Base-by-base conservation (phyloP, 2,797 vertebrate genomes). In the Sebastes goodei region DNA sequence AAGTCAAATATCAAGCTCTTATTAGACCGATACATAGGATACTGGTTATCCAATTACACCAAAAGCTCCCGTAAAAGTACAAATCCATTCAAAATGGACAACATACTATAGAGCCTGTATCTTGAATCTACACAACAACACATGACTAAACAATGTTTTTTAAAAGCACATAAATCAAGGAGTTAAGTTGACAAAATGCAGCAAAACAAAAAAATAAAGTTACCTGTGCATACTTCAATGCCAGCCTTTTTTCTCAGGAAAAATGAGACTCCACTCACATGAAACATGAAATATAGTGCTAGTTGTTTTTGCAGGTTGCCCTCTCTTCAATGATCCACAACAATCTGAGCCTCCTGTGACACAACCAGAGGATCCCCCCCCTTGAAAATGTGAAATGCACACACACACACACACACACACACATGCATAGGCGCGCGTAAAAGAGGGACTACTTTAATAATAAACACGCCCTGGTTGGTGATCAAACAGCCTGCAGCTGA, bases 331-430 rank as follows among this genome's bases (percentile, higher is more conserved):
- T 74, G 72, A 76, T 75, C 76, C 67, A 56, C 57, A 33, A 59
- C 80, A 81, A 84, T 79, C 78, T 74, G 71, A 30, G 72, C 69
- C 83, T 80, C 86, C 86, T 80, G 73, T 86, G 85, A 86, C 88
- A 88, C 89, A 74, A 79, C 81, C 72, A 64, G 86, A 90, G 86
- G 83, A 87, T 69, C 74, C 74, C 85, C 74, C 85, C 84, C 67
- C 57, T 62, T 60, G 14, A 9, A 46, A 65, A 12, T 65, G 76
- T 21, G 53, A 55, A 64, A 42, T 38, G 35, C 33, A 35, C 10
- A 33, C 25, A 25, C 23, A 23, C 23, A 25, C 23, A 23, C 23
- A 55, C 20, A 60, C 57, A 23, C 72, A 57, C 63, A 55, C 20
- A 12, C 29, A n/a, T 59, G 4, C 81, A 25, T 25, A 55, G 25